Base-by-base conservation (phyloP, 1,140 invertebrate species). In the Globodera rostochiensis region DNA sequence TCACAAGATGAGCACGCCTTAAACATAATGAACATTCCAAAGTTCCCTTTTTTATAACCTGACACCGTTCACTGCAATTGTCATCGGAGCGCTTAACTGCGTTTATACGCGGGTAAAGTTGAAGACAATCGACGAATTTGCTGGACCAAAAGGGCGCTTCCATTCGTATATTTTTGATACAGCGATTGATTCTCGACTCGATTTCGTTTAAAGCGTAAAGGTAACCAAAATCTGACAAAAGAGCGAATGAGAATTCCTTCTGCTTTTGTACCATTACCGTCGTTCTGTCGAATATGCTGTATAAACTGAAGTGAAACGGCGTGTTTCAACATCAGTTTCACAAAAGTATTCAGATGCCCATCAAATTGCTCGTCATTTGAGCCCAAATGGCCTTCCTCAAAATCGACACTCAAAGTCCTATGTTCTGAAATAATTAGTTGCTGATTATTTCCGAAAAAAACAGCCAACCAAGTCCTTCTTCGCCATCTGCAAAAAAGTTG, bases 151-250 rank as follows among this genome's bases (percentile, higher is more conserved):
- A 46, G 13, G 21, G 9, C 11, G 45, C 25, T 15, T 78, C 49
- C 6, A n/a, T 69, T 36, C 77, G 66, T 64, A 78, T 78, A 70
- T 66, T 64, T 78, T 76, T 5, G 36, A 76, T 7, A 76, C 49
- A 53, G 7, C 46, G 57, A 13, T 70, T 69, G 6, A 70, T 71
- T 70, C 15, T 25, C 70, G 60, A 69, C 21, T 82, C 81, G 6
- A 82, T 49, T 82, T 82, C 81, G 6, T 19, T 82, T 49, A 82
- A 49, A 13, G 81, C 69, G 50, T 80, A 75, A 67, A 82, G 53
- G 47, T 82, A 82, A 66, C 53, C 83, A 81, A 81, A 82, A 25
- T 82, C 81, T 82, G 70, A 53, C 60, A 82, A 19, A 25, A 9
- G 6, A 25, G 49, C 6, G 25, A 64, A 77, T 19, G 6, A 53